Conservation (phyloP, 2,797 vertebrate species). For the Muscicapa striata region DNA sequence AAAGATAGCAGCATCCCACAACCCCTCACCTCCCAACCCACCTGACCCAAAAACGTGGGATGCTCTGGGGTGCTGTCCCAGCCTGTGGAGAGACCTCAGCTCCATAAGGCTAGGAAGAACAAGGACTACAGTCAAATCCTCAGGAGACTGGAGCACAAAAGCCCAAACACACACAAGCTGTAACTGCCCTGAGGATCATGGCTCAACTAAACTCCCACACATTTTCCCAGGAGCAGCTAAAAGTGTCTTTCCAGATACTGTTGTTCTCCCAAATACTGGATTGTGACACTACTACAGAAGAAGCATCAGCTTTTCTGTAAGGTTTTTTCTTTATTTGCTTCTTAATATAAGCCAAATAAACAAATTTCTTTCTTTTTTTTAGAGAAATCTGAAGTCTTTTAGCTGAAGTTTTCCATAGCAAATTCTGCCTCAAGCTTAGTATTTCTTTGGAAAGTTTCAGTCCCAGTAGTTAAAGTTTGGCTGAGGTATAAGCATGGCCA, state of each 20-base stretch:
- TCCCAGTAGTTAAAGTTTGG: background rate
- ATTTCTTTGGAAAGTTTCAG: constrained; percentile 21
- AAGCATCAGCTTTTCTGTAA: background rate
- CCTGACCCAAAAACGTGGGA: background rate
- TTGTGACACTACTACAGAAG: background rate
- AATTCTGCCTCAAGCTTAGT: constrained; percentile 1
- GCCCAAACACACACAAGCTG: background rate
- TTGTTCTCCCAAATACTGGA: background rate
- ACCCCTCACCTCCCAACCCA: background rate
- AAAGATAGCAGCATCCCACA: background rate
- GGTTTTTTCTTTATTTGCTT: background rate
- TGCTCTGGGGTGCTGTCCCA: background rate
- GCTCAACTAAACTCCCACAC: background rate
- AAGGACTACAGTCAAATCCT: background rate
- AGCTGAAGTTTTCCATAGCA: constrained; percentile 9
- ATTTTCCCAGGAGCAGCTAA: background rate
- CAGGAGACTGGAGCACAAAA: background rate
- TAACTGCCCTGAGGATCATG: background rate
- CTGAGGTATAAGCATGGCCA: background rate
- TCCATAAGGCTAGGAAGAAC: background rate
- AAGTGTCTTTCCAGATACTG: background rate
- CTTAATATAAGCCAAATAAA: constrained; percentile 11
- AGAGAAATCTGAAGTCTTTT: constrained; percentile 4
- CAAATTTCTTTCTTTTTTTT: background rate
- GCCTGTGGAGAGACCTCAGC: background rate